Evolutionary conservation across 2,888 invertebrate genomes (phyloP), one percentile per base, ranked within the genome.

Genomic region (Diachrysia chrysitis): DNA sequence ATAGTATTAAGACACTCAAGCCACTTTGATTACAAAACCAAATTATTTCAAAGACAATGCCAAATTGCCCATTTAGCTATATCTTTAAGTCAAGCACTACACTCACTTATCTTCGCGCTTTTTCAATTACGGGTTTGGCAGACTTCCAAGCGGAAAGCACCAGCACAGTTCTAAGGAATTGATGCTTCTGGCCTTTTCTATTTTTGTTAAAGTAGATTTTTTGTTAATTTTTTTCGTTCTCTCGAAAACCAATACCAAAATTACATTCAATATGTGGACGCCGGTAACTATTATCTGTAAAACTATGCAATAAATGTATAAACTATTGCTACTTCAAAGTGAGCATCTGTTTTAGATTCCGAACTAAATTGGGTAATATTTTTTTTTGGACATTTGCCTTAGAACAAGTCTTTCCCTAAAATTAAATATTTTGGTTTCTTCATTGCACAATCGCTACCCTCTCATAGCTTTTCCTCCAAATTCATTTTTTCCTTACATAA

Each of bases 81-180:
- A 63, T 61, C 65, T 76, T 76, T 66, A 72, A 69, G 42, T 81
- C 70, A 71, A 73, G 65, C 29, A 72, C 69, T 77, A 74, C 64
- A 65, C 67, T 74, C 65, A 58, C 54, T 71, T 77, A 76, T 76
- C 71, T 73, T 74, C 58, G 58, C 63, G 63, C 61, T 81, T 76
- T 81, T 81, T 81, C 81, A 79, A 81, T 81, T 81, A 81, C 81
- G 46, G 64, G 58, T 66, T 75, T 81, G 81, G 81, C 77, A 59
- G 56, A 35, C 14, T 62, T 74, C 81, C 81, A 81, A 77, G 23
- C 17, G n/a, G 58, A 59, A 60, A 62, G 63, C 42, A 66, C 64
- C 58, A 59, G 71, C 68, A 72, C 69, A 69, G 69, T 71, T 71
- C 63, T 55, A 55, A 61, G 63, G 63, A 79, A 69, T 79, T 69